These are phyloP conservation scores for Rhadinocentrus ornatus DNA, from an alignment of 2,797 vertebrate species.

Conservation along the genomic window DNA sequence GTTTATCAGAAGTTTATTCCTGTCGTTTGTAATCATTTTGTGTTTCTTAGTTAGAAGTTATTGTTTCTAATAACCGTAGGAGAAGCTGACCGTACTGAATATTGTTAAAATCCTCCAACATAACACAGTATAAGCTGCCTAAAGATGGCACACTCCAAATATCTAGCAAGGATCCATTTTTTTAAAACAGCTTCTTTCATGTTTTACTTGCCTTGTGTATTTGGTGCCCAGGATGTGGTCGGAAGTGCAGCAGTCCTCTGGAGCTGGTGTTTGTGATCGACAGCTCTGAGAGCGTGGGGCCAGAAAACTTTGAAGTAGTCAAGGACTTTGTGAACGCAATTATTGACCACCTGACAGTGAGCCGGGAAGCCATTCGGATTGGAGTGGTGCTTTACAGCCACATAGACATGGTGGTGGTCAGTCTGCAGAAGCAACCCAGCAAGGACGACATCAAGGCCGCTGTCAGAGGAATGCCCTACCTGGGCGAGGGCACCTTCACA, in stretches of 20 bases:
- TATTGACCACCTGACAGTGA: constrained; percentile 79
- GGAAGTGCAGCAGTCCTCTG: constrained; percentile 84
- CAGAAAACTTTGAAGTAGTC: constrained; percentile 86
- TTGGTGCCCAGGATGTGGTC: constrained; percentile 84
- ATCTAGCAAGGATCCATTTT: not conserved
- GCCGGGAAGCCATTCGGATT: constrained; percentile 69
- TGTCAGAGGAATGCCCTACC: constrained; percentile 84
- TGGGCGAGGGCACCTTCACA: constrained; percentile 89
- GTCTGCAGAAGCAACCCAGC: constrained; percentile 78
- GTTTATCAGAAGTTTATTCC: not conserved
- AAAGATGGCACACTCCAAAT: not conserved
- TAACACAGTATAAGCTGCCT: not conserved
- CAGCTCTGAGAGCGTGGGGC: constrained; percentile 91
- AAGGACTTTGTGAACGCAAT: constrained; percentile 87
- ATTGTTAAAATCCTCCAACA: not conserved
- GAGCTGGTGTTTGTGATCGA: constrained; percentile 91
- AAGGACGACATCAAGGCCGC: constrained; percentile 78
- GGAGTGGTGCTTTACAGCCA: constrained; percentile 90
- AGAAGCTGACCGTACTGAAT: not conserved
- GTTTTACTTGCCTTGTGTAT: not conserved
- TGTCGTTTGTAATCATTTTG: too few species aligned
- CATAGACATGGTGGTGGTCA: constrained; percentile 78
- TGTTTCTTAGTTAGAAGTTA: not conserved
- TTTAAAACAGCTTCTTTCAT: not conserved
- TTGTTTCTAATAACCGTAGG: not conserved